Evolutionary conservation across 2,113 vertebrate genomes (phyloP).

Genomic region (Podarcis muralis): DNA sequence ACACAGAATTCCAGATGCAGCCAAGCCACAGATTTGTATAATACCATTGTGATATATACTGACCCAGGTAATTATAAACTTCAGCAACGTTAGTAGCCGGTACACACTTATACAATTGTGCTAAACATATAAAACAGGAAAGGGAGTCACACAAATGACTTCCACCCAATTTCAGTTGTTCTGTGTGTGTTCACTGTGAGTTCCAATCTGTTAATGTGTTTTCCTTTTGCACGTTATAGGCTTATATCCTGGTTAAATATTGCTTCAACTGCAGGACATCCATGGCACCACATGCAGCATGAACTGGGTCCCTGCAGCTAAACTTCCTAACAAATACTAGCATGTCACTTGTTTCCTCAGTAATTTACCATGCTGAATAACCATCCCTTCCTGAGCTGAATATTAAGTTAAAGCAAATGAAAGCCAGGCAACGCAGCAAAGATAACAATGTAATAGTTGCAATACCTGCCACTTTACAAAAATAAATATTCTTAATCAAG

Average conservation of each 20-base stretch:
- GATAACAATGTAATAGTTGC: background rate
- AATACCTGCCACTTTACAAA: conserved; percentile 7
- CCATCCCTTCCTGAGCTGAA: background rate
- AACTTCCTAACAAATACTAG: background rate
- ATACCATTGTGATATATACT: background rate
- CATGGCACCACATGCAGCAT: background rate
- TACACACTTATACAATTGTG: background rate
- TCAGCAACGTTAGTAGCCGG: background rate
- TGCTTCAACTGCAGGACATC: background rate
- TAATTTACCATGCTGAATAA: background rate
- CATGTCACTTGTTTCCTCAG: background rate
- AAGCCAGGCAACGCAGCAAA: background rate
- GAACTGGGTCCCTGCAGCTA: background rate
- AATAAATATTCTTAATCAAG: conserved; percentile 9
- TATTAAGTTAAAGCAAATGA: conserved; percentile 15
- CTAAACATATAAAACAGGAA: background rate
- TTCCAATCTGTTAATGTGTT: background rate
- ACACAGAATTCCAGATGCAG: no score
- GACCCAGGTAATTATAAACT: background rate
- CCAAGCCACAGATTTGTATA: no score
- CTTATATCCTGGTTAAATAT: background rate
- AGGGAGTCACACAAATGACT: background rate
- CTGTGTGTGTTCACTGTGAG: background rate
- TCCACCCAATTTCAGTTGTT: background rate
- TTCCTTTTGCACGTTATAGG: background rate